Evolutionary conservation across 2,797 vertebrate genomes (phyloP).

Genomic region (Silurus lanzhouensis): DNA sequence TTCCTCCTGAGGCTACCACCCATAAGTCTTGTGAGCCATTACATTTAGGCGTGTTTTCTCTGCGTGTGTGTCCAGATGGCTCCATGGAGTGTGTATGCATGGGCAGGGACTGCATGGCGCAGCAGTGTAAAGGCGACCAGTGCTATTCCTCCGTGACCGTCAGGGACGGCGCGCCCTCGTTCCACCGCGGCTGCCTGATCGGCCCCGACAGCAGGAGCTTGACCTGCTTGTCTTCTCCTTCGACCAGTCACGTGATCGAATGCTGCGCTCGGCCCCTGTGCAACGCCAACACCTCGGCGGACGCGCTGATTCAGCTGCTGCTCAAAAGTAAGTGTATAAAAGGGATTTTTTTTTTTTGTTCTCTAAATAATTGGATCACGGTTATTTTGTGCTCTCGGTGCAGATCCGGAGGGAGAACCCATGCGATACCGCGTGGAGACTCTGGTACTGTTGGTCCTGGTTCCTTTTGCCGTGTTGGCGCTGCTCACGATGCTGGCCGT

Average conservation of each 20-base stretch:
- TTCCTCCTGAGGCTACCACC: no score
- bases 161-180: slow-evolving; percentile 55
- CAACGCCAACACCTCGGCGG: slow-evolving; percentile 73
- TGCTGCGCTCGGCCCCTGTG: slow-evolving; percentile 78
- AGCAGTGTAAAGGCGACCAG: slow-evolving; percentile 71
- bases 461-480: slow-evolving; percentile 68
- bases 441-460: slow-evolving; percentile 72
- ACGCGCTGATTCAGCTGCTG: slow-evolving; percentile 66
- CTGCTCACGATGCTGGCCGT: slow-evolving; percentile 70
- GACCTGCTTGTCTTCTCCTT: slow-evolving; percentile 71
- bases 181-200: slow-evolving; percentile 74
- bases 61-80: slow-evolving; percentile 64
- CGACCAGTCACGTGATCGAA: slow-evolving; percentile 66
- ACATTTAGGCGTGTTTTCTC: neutral
- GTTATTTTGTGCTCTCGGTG: neutral
- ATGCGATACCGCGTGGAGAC: slow-evolving; percentile 68
- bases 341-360: neutral
- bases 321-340: slow-evolving; percentile 60
- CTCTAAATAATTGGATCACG: neutral
- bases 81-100: slow-evolving; percentile 75
- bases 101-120: slow-evolving; percentile 67
- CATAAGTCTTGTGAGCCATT: neutral
- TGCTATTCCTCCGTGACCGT: slow-evolving; percentile 79
- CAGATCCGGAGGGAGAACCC: slow-evolving; percentile 66
- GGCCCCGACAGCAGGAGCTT: slow-evolving; percentile 67